A percentile compares a stretch with the other conserved stretches of the same genome.
These are phyloP conservation scores for Cantharis flavilabris DNA, from an alignment of 2,888 invertebrate genomes.

Conservation along the genomic window DNA sequence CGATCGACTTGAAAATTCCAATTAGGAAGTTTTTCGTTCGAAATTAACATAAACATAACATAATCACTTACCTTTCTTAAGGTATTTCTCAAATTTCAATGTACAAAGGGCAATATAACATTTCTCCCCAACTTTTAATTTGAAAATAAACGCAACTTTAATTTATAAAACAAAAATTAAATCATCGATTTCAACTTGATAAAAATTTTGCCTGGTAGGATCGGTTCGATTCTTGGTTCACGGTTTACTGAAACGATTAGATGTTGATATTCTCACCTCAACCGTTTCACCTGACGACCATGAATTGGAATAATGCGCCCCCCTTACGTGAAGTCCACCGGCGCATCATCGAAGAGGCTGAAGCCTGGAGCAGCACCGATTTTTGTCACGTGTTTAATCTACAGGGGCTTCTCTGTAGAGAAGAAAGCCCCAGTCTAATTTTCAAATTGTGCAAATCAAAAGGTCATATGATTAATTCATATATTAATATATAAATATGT, in stretches of 20 bases:
- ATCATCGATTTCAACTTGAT: background rate
- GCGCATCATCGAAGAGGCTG: slow-evolving; percentile 12
- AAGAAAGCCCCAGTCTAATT: no score
- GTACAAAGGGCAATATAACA: background rate
- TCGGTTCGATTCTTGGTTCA: slow-evolving; percentile 13
- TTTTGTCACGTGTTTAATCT: slow-evolving; percentile 8
- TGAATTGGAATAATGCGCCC: slow-evolving; percentile 16
- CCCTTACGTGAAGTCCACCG: slow-evolving; percentile 5
- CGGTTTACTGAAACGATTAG: slow-evolving; percentile 9
- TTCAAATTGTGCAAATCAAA: no score
- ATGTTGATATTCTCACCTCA: slow-evolving; percentile 23
- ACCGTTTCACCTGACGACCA: slow-evolving; percentile 24
- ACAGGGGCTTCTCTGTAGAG: slow-evolving; percentile 2
- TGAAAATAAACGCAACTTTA: background rate
- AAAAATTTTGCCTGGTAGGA: background rate
- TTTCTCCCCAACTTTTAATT: slow-evolving; percentile 1
- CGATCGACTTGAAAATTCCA: background rate
- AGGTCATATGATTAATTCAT: no score
- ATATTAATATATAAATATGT: background rate
- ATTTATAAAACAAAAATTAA: background rate
- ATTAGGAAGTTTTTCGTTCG: no score
- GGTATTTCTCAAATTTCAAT: background rate
- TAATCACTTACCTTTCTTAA: background rate
- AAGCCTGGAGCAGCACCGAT: slow-evolving; percentile 15
- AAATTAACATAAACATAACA: background rate